A percentile compares a stretch with the other conserved stretches of the same genome.
These are phyloP conservation scores for Myzus persicae DNA, from an alignment of 1,140 invertebrate species.

Conservation along the genomic window DNA sequence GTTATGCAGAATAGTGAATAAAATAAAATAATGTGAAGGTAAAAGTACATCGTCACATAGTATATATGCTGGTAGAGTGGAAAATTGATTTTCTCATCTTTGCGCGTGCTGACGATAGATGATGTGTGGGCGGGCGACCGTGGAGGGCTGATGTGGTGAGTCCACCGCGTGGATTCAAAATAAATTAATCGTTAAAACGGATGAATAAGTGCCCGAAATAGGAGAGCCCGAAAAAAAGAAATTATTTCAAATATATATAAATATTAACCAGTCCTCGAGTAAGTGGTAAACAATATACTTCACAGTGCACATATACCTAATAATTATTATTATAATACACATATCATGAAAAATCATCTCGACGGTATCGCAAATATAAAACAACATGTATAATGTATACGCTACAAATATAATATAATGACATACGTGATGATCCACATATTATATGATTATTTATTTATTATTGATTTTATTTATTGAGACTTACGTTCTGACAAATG, in stretches of 20 bases:
- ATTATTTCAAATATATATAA: not conserved
- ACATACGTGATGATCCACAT: not conserved
- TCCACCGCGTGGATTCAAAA: not conserved
- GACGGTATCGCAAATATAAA: not conserved
- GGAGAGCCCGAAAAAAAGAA: not conserved
- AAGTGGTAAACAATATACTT: not conserved
- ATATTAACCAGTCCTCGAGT: not conserved
- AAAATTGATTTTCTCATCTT: slow-evolving; percentile 57
- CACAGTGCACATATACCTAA: too few relatives aligned
- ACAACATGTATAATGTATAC: not conserved
- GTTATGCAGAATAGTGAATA: not conserved
- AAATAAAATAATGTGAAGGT: not conserved
- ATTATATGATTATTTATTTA: not conserved
- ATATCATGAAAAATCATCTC: not conserved
- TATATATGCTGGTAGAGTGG: not conserved
- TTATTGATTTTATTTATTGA: not conserved
- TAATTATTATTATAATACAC: not conserved
- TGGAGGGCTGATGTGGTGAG: not conserved
- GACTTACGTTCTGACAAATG: not conserved
- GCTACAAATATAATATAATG: not conserved
- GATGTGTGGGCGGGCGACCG: not conserved
- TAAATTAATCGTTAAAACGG: slow-evolving; percentile 49
- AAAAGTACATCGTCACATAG: not conserved
- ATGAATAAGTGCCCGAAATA: not conserved
- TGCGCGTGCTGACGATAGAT: slow-evolving; percentile 1